Evolutionary conservation across 2,113 vertebrate genomes (phyloP), one percentile per base, ranked within the genome.

Genomic region (Bagarius yarrelli): DNA sequence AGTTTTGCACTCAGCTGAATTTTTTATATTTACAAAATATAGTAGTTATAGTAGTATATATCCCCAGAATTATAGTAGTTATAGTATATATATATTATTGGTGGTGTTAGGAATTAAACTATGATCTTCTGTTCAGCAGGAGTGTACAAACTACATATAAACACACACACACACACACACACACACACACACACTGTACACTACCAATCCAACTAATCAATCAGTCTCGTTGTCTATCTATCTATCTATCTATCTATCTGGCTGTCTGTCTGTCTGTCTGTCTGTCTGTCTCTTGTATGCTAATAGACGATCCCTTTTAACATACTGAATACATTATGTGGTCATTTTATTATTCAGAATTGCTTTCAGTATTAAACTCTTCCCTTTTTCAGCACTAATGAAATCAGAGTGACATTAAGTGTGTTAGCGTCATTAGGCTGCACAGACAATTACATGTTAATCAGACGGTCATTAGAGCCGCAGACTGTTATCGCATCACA

Each of bases 1-100:
- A 71, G n/a, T 71, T 71, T 71, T 71, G 69, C 47, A 71, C 25
- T 71, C 69, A 52, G 6, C 66, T 50, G 14, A 25, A 70, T 47
- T 6, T 16, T 47, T n/a, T n/a, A n/a, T n/a, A n/a, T n/a, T n/a
- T n/a, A n/a, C n/a, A n/a, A n/a, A n/a, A n/a, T n/a, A n/a, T n/a
- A n/a, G n/a, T n/a, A n/a, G n/a, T n/a, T n/a, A n/a, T n/a, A n/a
- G n/a, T n/a, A n/a, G n/a, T n/a, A n/a, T n/a, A n/a, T n/a, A n/a
- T n/a, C n/a, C n/a, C n/a, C n/a, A n/a, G n/a, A n/a, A n/a, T n/a
- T n/a, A n/a, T n/a, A n/a, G n/a, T n/a, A n/a, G n/a, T n/a, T n/a
- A n/a, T n/a, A n/a, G n/a, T n/a, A n/a, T n/a, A n/a, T n/a, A n/a
- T n/a, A n/a, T n/a, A n/a, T n/a, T n/a, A n/a, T n/a, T n/a, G n/a